Conservation (phyloP, 2,888 invertebrate genomes). For the Euplexia lucipara region DNA sequence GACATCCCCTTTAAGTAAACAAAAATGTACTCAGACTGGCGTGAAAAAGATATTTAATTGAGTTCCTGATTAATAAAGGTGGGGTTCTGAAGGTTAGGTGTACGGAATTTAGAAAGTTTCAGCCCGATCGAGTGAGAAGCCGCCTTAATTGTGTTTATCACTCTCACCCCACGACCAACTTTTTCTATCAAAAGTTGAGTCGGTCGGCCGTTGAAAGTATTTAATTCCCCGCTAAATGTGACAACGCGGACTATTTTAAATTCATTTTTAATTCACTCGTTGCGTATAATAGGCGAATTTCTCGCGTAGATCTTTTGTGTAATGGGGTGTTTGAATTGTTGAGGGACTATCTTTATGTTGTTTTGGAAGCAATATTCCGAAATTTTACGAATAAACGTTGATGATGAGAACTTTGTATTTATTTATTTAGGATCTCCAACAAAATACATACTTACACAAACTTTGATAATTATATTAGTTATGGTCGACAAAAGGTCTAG, state of each 20-base stretch:
- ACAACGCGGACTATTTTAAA: conserved; percentile 79
- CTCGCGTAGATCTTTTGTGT: conserved; percentile 33
- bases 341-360: conserved; percentile 16
- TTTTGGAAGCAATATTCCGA: conserved; percentile 1
- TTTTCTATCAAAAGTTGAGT: conserved; percentile 88
- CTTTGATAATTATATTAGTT: too few species aligned
- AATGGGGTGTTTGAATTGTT: conserved; percentile 36
- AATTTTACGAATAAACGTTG: neutral
- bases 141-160: conserved; percentile 87
- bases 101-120: conserved; percentile 78
- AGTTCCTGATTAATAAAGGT: conserved; percentile 80
- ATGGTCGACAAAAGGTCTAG: too few species aligned
- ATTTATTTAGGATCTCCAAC: too few species aligned
- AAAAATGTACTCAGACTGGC: conserved; percentile 66
- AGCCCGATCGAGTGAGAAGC: conserved; percentile 77
- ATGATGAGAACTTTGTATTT: too few species aligned
- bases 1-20: conserved; percentile 68
- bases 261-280: conserved; percentile 75
- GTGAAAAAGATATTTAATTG: conserved; percentile 71
- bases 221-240: conserved; percentile 85
- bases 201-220: conserved; percentile 82
- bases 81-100: conserved; percentile 66
- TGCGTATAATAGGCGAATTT: conserved; percentile 48
- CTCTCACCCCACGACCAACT: conserved; percentile 75
- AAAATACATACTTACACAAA: too few species aligned